Percentiles rank a stretch among this genome's conserved stretches.
Conservation (phyloP, 2,113 vertebrate genomes). For the Vidua chalybeata region DNA sequence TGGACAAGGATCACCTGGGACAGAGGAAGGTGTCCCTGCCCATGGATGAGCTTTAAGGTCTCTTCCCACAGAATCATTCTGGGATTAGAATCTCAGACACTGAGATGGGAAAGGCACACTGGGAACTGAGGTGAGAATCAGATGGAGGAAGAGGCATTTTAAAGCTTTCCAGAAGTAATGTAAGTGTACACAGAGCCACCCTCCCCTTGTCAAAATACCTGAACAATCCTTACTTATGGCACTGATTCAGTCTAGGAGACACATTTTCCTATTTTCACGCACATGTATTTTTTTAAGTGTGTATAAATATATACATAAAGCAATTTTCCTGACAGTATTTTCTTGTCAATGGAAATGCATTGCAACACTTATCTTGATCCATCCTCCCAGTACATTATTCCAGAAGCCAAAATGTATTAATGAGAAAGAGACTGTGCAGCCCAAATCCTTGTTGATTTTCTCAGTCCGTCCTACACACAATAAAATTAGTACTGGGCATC, state of each 20-base stretch:
- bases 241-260: neutral
- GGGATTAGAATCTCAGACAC: neutral
- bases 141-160: neutral
- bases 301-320: neutral
- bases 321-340: neutral
- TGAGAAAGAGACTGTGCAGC: neutral
- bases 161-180: neutral
- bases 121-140: neutral
- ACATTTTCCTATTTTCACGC: neutral
- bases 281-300: neutral
- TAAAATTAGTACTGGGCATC: conserved; percentile 32
- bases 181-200: neutral
- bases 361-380: neutral
- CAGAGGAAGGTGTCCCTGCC: neutral
- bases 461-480: neutral
- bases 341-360: neutral
- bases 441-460: neutral
- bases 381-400: neutral
- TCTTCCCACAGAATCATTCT: too few relatives aligned
- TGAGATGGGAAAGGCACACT: neutral
- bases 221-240: too few relatives aligned
- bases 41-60: neutral
- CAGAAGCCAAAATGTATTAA: neutral
- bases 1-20: neutral
- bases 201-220: neutral